Base-by-base conservation (phyloP, 2,888 invertebrate species). In the Trichacis sp. region DNA sequence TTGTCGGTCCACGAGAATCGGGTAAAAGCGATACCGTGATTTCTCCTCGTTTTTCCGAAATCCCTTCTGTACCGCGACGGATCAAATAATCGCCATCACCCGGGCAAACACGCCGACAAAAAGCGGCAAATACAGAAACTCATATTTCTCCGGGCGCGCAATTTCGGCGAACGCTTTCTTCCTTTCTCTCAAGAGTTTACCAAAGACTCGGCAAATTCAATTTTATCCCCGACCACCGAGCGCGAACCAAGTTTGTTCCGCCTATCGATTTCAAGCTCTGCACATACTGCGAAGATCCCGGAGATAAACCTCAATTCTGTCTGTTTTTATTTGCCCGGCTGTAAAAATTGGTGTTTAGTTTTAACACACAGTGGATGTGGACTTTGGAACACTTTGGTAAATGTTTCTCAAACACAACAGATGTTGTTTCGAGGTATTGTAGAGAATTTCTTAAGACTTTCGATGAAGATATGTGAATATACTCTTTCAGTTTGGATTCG, bases 11-110 rank as follows among this genome's bases (percentile, higher is more conserved):
- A n/a, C n/a, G n/a, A n/a, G n/a, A n/a, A n/a, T n/a, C n/a, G n/a
- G 8, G 33, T 6, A 33, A 33, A 33, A n/a, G 12, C 24, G 30
- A 40, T 15, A 12, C 14, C 20, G 19, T 29, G 12, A 52, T 60
- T 53, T 55, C 55, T 73, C 61, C 68, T 36, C 40, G 8, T 53
- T 60, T 62, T 57, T 53, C 11, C 8, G n/a, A 9, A 40, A 40
- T 15, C 40, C 40, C 14, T 14, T 40, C n/a, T n/a, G n/a, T n/a
- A n/a, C n/a, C 14, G 9, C 15, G 14, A 5, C 65, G 73, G 74
- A 75, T 75, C 76, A 73, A 78, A 77, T 78, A 79, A 78, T 76
- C 78, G 75, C 73, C 70, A 67, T 70, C 74, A 72, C 75, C 75
- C 72, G 58, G 46, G 73, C 72, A 75, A 77, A 77, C 71, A 76